phyloP scores from a whole-genome alignment of 2,797 vertebrate genomes.

The Octomys mimax region DNA sequence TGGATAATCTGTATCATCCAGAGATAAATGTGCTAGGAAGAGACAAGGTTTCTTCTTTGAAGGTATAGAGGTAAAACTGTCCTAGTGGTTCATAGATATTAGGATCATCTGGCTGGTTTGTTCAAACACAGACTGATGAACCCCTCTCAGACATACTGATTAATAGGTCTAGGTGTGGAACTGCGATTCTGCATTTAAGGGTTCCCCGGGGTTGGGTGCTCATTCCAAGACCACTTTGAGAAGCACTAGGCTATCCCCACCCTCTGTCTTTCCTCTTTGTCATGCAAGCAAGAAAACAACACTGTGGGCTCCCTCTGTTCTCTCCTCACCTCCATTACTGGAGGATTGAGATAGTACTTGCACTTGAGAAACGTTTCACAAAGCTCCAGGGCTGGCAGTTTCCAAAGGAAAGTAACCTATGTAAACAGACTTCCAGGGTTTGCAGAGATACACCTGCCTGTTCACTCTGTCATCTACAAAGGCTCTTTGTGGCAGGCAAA shows the following conservation, averaged over 20 bases:
- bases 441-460: not conserved
- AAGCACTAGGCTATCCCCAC: not conserved
- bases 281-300: not conserved
- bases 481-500: slow-evolving; percentile 63
- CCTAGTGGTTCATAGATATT: not conserved
- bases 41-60: not conserved
- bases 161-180: not conserved
- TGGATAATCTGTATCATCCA: rapidly evolving
- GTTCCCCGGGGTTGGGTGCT: not conserved
- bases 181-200: not conserved
- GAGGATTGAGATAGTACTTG: not conserved
- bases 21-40: not conserved
- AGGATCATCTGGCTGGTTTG: not conserved
- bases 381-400: slow-evolving; percentile 38
- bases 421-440: slow-evolving; percentile 59
- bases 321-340: not conserved
- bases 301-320: not conserved
- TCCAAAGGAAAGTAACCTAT: slow-evolving; percentile 60
- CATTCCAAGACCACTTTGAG: not conserved
- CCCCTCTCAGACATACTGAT: not conserved
- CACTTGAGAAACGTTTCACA: slow-evolving; percentile 32
- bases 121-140: not conserved
- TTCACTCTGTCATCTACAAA: slow-evolving; percentile 37
- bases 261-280: not conserved
- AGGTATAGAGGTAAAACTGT: not conserved